These are phyloP conservation scores for Drosophila pseudoobscura DNA, from an alignment of 1,140 invertebrate genomes.

Conservation along the genomic window DNA sequence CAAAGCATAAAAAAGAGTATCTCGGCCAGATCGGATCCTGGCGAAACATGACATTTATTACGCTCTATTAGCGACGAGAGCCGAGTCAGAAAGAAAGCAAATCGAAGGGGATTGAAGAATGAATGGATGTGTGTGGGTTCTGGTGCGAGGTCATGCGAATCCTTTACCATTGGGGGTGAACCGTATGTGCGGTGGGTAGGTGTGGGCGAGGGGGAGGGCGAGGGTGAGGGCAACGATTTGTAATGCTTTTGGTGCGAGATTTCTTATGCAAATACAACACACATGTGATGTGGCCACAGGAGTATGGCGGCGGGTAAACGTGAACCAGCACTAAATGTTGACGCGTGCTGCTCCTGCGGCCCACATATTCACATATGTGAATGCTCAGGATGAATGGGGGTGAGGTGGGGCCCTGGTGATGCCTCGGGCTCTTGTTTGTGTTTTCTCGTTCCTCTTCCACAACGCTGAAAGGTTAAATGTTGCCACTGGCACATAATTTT, in stretches of 20 bases:
- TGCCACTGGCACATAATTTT: constrained; percentile 73
- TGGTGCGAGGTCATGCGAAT: constrained; percentile 65
- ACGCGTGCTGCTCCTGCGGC: constrained; percentile 66
- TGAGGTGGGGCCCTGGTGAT: not conserved
- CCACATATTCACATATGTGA: constrained; percentile 33
- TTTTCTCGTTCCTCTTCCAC: constrained; percentile 32
- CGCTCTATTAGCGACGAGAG: constrained; percentile 71
- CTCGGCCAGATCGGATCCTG: constrained; percentile 35
- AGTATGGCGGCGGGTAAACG: constrained; percentile 45
- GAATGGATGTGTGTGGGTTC: not conserved
- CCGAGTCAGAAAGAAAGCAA: constrained; percentile 6
- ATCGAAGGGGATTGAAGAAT: not conserved
- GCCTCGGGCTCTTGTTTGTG: constrained; percentile 54
- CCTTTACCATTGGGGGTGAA: constrained; percentile 55
- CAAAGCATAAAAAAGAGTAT: constrained; percentile 46
- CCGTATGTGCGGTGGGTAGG: constrained; percentile 7
- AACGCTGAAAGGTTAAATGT: constrained; percentile 73
- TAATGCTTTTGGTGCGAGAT: constrained; percentile 61
- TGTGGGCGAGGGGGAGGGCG: constrained; percentile 15
- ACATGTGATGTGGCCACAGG: constrained; percentile 26
- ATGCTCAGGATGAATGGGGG: not conserved
- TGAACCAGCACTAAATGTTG: constrained; percentile 69
- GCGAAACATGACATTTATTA: constrained; percentile 81
- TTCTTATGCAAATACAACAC: constrained; percentile 67
- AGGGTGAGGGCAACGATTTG: constrained; percentile 53